phyloP scores from a whole-genome alignment of 2,113 vertebrate species.

The Penelope pileata region DNA sequence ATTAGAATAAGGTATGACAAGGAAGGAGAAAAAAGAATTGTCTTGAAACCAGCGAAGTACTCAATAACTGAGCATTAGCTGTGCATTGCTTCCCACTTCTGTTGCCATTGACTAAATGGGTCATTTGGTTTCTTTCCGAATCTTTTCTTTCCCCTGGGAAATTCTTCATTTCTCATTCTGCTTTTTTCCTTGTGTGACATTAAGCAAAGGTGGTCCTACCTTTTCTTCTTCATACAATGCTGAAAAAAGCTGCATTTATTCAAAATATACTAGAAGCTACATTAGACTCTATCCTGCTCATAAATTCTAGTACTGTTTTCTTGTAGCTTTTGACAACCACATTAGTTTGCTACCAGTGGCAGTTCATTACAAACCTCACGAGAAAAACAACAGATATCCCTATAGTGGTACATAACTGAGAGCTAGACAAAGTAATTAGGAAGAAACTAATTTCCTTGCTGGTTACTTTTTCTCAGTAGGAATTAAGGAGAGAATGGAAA shows the following conservation, averaged over 20 bases:
- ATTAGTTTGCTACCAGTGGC: slow-evolving; percentile 73
- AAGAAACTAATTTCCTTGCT: not conserved
- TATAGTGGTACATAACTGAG: slow-evolving; percentile 4
- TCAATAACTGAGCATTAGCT: not conserved
- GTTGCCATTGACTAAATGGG: not conserved
- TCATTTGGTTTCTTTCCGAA: not conserved
- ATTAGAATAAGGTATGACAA: not conserved
- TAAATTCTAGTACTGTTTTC: slow-evolving; percentile 52
- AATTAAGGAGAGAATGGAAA: not conserved
- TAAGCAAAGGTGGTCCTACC: not conserved
- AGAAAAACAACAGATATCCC: slow-evolving; percentile 32
- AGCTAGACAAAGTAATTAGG: slow-evolving; percentile 16
- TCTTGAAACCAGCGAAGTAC: not conserved
- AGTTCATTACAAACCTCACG: slow-evolving; percentile 67
- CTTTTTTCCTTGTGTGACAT: not conserved
- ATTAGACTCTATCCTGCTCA: not conserved
- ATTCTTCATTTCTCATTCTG: not conserved
- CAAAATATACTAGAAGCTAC: not conserved
- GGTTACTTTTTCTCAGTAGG: not conserved
- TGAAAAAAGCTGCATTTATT: not conserved
- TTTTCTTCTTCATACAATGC: not conserved
- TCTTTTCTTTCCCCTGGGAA: not conserved
- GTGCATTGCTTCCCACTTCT: not conserved
- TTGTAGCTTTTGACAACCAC: slow-evolving; percentile 69
- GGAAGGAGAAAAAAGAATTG: not conserved